A percentile compares a stretch with the other conserved stretches of the same genome.
Evolutionary conservation across 2,797 vertebrate species (phyloP).

Genomic region (Thamnophis elegans): DNA sequence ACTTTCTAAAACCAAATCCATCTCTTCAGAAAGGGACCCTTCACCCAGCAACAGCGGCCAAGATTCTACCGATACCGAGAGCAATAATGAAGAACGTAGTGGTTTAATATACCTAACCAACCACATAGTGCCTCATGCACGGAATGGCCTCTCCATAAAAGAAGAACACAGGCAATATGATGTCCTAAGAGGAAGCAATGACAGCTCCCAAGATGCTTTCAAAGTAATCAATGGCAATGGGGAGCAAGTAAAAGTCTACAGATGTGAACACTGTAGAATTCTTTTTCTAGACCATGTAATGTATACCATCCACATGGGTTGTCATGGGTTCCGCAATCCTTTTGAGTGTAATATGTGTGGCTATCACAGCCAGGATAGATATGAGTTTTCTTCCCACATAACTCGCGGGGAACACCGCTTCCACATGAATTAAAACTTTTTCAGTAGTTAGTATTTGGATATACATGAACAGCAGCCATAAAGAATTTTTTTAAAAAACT

Average conservation of each 20-base stretch:
- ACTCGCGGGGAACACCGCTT: conserved; percentile 94
- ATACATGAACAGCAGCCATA: conserved; percentile 1
- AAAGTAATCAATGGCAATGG: conserved; percentile 88
- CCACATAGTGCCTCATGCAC: conserved; percentile 84
- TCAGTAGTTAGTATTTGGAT: conserved; percentile 12
- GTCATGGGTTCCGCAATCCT: conserved; percentile 95
- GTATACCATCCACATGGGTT: conserved; percentile 99
- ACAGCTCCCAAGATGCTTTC: conserved; percentile 85
- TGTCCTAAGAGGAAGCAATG: conserved; percentile 80
- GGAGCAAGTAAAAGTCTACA: conserved; percentile 88
- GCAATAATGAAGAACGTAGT: conserved; percentile 87
- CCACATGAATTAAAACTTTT: conserved; percentile 72
- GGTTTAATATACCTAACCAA: conserved; percentile 96
- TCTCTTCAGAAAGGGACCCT: conserved; percentile 88
- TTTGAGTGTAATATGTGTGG: conserved; percentile 99
- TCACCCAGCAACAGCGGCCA: conserved; percentile 96
- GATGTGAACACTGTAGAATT: conserved; percentile 92
- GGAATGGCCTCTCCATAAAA: conserved; percentile 90
- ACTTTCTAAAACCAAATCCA: conserved; percentile 93
- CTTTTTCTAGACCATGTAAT: conserved; percentile 99
- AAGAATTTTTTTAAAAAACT: background rate
- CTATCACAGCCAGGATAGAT: conserved; percentile 94
- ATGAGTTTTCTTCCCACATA: conserved; percentile 98
- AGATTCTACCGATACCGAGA: conserved; percentile 97
- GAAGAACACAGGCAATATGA: conserved; percentile 91